These are phyloP conservation scores for Dicaeum eximium DNA, from an alignment of 2,113 vertebrate genomes.

Conservation along the genomic window DNA sequence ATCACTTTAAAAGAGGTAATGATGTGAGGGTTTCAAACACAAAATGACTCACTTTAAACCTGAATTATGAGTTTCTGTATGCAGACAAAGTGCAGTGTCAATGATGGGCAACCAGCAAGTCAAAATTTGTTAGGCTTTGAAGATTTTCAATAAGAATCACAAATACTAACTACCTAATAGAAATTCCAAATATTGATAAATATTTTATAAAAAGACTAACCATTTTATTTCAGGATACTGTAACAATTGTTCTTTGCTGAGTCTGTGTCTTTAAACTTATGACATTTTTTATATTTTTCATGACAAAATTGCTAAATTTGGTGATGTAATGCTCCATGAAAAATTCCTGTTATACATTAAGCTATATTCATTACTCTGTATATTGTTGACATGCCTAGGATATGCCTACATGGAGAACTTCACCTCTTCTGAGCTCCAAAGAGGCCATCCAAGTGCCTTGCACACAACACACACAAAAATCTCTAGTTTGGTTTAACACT, in stretches of 20 bases:
- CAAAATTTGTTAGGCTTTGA: neutral
- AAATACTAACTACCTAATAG: neutral
- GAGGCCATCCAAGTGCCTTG: neutral
- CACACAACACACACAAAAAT: neutral
- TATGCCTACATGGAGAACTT: neutral
- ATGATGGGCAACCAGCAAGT: neutral
- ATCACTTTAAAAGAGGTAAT: neutral
- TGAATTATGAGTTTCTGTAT: neutral
- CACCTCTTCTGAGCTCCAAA: neutral
- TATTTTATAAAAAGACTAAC: neutral
- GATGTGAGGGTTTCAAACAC: neutral
- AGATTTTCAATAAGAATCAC: neutral
- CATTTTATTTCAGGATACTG: neutral
- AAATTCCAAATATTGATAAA: neutral
- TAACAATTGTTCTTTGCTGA: neutral
- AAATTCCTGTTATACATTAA: neutral
- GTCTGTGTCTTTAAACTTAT: neutral
- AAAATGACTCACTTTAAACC: neutral
- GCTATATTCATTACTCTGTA: neutral
- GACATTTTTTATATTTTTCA: neutral
- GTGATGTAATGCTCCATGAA: neutral
- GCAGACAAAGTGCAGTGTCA: neutral
- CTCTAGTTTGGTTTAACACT: neutral
- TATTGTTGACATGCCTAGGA: neutral
- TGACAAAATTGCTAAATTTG: neutral